A percentile compares a stretch with the other conserved stretches of the same genome.
phyloP scores from a whole-genome alignment of 1,140 invertebrate species.

The Nixonia krombeini region DNA sequence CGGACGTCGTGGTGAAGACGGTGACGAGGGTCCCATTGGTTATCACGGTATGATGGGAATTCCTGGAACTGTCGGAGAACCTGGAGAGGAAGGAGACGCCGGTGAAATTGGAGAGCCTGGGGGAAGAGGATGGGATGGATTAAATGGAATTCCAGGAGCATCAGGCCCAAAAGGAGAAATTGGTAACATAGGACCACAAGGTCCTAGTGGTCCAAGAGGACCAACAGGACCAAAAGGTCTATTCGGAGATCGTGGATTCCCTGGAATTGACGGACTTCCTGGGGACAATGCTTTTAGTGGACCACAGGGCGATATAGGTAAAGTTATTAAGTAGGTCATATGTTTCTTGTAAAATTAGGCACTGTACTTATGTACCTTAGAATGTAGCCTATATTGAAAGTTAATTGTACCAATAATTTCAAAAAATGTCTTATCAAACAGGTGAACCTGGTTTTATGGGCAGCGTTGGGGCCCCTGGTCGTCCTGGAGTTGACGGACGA shows the following conservation, averaged over 20 bases:
- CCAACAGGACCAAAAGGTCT: conserved; percentile 65
- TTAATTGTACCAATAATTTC: too few relatives aligned
- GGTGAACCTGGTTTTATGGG: conserved; percentile 74
- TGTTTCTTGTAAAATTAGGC: too few relatives aligned
- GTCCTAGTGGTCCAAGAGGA: conserved; percentile 70
- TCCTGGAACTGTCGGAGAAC: conserved; percentile 69
- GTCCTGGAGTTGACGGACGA: conserved; percentile 68
- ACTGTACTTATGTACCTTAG: not conserved
- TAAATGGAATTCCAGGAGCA: conserved; percentile 68
- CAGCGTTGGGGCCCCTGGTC: conserved; percentile 69
- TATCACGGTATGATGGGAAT: conserved; percentile 69
- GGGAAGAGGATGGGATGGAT: conserved; percentile 66
- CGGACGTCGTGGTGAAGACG: conserved; percentile 75
- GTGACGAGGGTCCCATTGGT: conserved; percentile 71
- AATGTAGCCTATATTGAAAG: too few relatives aligned
- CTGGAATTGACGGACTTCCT: conserved; percentile 62
- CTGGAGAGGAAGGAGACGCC: conserved; percentile 71
- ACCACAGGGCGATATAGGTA: conserved; percentile 73
- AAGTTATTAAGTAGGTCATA: not conserved
- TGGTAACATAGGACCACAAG: conserved; percentile 72
- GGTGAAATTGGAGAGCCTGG: conserved; percentile 67
- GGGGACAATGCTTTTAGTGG: conserved; percentile 76
- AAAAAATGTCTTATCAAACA: too few relatives aligned
- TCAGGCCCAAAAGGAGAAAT: conserved; percentile 74
- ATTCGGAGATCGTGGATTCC: conserved; percentile 63